A percentile compares a stretch with the other conserved stretches of the same genome.
Evolutionary conservation across 2,797 vertebrate genomes (phyloP).

Genomic region (Threskiornis aethiopicus): DNA sequence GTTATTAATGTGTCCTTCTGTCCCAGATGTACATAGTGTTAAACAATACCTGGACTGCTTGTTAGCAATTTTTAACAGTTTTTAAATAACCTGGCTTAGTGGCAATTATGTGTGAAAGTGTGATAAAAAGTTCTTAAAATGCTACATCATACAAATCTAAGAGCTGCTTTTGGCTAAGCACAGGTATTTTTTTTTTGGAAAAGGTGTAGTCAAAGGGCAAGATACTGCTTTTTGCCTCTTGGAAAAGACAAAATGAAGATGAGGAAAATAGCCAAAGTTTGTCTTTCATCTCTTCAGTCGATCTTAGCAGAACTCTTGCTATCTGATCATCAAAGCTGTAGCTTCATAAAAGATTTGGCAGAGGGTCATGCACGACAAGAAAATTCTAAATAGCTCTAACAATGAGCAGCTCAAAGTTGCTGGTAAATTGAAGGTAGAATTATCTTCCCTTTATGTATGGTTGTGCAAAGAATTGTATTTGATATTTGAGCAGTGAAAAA

Average conservation of each 20-base stretch:
- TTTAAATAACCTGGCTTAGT: background rate
- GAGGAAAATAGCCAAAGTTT: background rate
- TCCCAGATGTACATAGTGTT: background rate
- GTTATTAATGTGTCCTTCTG: background rate
- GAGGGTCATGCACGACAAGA: background rate
- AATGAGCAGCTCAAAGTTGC: background rate
- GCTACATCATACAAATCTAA: background rate
- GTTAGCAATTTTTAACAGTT: background rate
- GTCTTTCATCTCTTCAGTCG: constrained; percentile 7
- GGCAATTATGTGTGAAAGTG: background rate
- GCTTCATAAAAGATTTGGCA: background rate
- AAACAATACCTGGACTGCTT: background rate
- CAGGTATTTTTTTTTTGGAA: background rate
- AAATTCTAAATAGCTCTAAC: constrained; percentile 9
- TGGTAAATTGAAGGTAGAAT: background rate
- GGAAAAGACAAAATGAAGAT: constrained; percentile 15
- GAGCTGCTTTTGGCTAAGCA: background rate
- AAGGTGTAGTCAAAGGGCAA: background rate
- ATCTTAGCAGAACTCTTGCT: background rate
- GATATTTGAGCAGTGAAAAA: background rate
- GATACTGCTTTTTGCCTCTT: background rate
- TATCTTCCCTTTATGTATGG: background rate
- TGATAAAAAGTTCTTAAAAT: background rate
- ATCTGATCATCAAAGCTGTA: constrained; percentile 36
- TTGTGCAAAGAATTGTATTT: background rate